Conservation (phyloP, 64 coral and sea anemone species). For the Orbicella faveolata region DNA sequence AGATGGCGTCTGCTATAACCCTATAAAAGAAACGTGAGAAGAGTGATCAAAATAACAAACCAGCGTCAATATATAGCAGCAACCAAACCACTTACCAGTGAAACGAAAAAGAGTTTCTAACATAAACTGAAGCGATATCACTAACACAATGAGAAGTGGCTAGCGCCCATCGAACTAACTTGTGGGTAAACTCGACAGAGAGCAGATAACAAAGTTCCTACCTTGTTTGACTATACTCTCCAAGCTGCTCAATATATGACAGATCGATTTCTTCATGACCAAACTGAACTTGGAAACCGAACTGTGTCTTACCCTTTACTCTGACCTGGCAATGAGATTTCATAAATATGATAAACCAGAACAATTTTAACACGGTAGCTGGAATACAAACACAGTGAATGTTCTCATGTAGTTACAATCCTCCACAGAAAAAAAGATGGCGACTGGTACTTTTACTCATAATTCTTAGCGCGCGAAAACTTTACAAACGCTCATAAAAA, state of each 20-base stretch:
- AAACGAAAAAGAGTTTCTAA: background rate
- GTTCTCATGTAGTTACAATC: background rate
- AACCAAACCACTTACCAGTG: too few species aligned
- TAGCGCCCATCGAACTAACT: too few species aligned
- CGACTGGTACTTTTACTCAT: too few species aligned
- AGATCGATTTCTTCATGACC: conserved; percentile 79
- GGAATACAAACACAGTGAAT: background rate
- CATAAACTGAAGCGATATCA: too few species aligned
- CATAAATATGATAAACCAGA: background rate
- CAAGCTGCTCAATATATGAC: conserved; percentile 65
- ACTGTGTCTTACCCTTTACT: conserved; percentile 68
- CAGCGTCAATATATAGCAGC: background rate
- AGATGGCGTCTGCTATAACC: conserved; percentile 63
- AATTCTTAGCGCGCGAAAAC: too few species aligned
- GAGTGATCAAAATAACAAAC: background rate
- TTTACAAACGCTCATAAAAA: too few species aligned
- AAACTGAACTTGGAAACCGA: conserved; percentile 89
- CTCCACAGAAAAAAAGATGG: too few species aligned
- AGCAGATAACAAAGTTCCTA: background rate
- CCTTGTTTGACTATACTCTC: conserved; percentile 74
- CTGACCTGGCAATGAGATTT: conserved; percentile 21
- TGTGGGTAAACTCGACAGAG: background rate
- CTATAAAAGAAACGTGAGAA: background rate
- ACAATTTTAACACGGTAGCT: background rate
- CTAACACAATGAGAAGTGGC: too few species aligned